Evolutionary conservation across 2,113 vertebrate species (phyloP), one percentile per base, ranked within the genome.

Genomic region (Entelurus aequoreus): DNA sequence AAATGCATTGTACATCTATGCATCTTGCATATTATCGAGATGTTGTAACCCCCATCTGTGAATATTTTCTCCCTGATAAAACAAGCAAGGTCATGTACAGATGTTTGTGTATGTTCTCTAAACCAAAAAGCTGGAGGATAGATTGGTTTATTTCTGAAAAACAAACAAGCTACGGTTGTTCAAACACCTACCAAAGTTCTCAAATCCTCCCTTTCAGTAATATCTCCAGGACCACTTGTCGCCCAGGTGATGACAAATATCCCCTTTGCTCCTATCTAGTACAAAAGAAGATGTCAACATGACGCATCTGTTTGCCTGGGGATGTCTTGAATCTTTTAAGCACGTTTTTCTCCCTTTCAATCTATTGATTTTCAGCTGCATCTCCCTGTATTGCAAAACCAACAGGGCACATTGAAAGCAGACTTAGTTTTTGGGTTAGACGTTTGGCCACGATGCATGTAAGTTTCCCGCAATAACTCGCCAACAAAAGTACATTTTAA

Each of bases 331-430:
- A 54, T 16, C 19, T 36, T 50, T 53, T 16, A 15, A 8, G 62
- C 54, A 6, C 44, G 60, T 54, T 72, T 60, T 21, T 28, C 15
- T 7, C 35, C 11, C 62, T 72, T 75, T 44, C 71, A 58, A 67
- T 14, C 54, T 16, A 55, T 35, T 55, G 54, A 5, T 37, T 16
- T 5, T 55, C 15, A 40, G 15, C 15, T n/a, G 8, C 15, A 10
- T 40, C 54, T 40, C 6, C 8, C 8, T 15, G 4, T 28, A 51
- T 54, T 70, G 63, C 54, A 49, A 75, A 66, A 28, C 56, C 47
- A 76, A 68, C 48, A 47, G 62, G 66, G 76, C 66, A 78, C 70
- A 78, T 80, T 76, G 54, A 69, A 61, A 55, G 62, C 69, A 78
- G 55, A 70, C 68, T 79, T 80, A 38, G 15, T 40, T 63, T 60